Percentiles rank a stretch among this genome's conserved stretches.
These are phyloP conservation scores for Balaeniceps rex DNA, from an alignment of 2,113 vertebrate species.

Conservation along the genomic window DNA sequence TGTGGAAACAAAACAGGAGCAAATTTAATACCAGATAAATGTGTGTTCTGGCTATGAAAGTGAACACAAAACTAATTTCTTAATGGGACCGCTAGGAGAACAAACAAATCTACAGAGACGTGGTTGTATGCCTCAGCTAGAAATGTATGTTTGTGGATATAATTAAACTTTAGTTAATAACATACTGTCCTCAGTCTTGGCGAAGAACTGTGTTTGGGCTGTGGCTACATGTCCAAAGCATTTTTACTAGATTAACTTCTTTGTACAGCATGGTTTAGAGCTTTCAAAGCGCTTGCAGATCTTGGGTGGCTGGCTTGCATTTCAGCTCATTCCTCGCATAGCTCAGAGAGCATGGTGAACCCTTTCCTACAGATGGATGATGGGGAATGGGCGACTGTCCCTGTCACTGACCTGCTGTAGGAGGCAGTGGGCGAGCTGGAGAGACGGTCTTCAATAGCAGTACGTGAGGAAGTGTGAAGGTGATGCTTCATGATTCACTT, in stretches of 20 bases:
- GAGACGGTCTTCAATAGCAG: background rate
- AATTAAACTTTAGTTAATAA: constrained; percentile 55
- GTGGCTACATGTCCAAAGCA: background rate
- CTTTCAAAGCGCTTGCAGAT: background rate
- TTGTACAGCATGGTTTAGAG: background rate
- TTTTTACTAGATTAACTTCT: constrained; percentile 2
- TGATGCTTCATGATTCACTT: background rate
- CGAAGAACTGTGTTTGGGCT: background rate
- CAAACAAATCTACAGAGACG: background rate
- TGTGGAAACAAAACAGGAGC: background rate
- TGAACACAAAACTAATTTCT: background rate
- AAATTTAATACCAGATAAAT: background rate
- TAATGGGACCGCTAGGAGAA: background rate
- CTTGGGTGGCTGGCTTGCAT: background rate
- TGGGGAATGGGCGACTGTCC: background rate
- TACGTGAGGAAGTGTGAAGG: background rate
- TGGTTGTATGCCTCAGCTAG: background rate
- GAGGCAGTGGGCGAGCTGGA: background rate
- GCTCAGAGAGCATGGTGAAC: background rate
- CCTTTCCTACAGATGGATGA: background rate
- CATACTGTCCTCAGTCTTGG: constrained; percentile 32
- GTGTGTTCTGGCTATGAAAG: background rate
- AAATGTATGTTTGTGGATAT: constrained; percentile 31
- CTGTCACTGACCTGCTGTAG: background rate
- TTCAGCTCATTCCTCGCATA: background rate